phyloP scores from a whole-genome alignment of 1,140 invertebrate genomes.

The Scylla paramamosain region DNA sequence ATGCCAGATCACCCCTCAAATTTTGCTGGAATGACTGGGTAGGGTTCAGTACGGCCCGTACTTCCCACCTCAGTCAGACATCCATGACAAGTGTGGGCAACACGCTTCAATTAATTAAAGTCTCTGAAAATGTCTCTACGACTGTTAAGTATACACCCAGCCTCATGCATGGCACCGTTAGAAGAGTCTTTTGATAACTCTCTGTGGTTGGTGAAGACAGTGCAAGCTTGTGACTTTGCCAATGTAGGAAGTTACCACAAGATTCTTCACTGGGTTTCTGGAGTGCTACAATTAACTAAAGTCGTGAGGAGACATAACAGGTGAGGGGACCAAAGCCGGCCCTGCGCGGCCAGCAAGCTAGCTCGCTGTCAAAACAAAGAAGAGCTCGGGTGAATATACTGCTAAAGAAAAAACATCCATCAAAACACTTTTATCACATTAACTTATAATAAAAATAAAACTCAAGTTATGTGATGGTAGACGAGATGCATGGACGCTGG shows the following conservation, averaged over 20 bases:
- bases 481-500: not conserved
- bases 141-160: constrained; percentile 75
- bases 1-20: constrained; percentile 60
- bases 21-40: constrained; percentile 71
- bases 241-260: constrained; percentile 37
- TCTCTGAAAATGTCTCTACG: constrained; percentile 76
- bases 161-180: constrained; percentile 66
- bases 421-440: not conserved
- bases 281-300: constrained; percentile 74
- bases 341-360: constrained; percentile 70
- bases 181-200: constrained; percentile 59
- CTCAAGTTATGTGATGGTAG: not conserved
- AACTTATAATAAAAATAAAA: not conserved
- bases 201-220: not conserved
- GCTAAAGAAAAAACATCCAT: not conserved
- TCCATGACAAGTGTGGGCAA: constrained; percentile 74
- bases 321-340: constrained; percentile 70
- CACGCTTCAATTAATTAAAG: constrained; percentile 69
- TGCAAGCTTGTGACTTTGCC: not conserved
- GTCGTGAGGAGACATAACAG: constrained; percentile 76
- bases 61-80: constrained; percentile 72
- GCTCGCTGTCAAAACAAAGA: constrained; percentile 75
- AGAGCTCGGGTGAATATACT: constrained; percentile 53
- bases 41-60: constrained; percentile 62
- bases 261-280: constrained; percentile 61